These are phyloP conservation scores for Pedetes capensis DNA, from an alignment of 2,113 vertebrate genomes.

Conservation along the genomic window DNA sequence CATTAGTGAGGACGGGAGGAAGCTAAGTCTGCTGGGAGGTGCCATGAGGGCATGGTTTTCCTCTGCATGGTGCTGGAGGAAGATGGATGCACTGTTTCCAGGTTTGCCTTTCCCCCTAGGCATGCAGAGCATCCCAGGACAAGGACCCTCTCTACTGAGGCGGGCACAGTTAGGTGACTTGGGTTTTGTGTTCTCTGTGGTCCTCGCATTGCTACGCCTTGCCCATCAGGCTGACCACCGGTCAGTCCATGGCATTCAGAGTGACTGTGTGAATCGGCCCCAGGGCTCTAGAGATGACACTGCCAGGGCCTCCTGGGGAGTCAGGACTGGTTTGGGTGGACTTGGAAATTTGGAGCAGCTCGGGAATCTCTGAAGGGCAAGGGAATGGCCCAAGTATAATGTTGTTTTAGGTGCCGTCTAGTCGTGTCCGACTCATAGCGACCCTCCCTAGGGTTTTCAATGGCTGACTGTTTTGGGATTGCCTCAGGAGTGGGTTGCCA, in stretches of 20 bases:
- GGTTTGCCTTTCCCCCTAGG: background rate
- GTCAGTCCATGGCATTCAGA: too few species aligned
- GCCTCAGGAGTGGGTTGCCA: too few species aligned
- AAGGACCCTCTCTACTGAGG: background rate
- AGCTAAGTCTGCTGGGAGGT: too few species aligned
- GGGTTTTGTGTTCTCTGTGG: background rate
- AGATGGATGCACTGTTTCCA: too few species aligned
- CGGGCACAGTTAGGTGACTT: too few species aligned
- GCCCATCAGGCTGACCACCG: accelerated
- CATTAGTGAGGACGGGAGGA: too few species aligned
- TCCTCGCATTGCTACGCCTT: accelerated
- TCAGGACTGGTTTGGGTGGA: background rate
- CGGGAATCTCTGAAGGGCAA: background rate
- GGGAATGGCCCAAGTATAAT: background rate
- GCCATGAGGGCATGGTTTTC: too few species aligned
- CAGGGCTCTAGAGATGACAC: accelerated
- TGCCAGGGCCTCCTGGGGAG: accelerated
- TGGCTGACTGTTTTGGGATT: too few species aligned
- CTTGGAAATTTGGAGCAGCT: background rate
- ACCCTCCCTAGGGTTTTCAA: too few species aligned
- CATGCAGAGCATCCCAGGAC: accelerated
- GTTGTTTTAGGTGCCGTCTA: too few species aligned
- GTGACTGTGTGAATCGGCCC: accelerated
- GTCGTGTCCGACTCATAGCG: too few species aligned
- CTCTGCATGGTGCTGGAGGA: background rate